Conservation (phyloP, 2,113 vertebrate species). For the Grantiella picta region DNA sequence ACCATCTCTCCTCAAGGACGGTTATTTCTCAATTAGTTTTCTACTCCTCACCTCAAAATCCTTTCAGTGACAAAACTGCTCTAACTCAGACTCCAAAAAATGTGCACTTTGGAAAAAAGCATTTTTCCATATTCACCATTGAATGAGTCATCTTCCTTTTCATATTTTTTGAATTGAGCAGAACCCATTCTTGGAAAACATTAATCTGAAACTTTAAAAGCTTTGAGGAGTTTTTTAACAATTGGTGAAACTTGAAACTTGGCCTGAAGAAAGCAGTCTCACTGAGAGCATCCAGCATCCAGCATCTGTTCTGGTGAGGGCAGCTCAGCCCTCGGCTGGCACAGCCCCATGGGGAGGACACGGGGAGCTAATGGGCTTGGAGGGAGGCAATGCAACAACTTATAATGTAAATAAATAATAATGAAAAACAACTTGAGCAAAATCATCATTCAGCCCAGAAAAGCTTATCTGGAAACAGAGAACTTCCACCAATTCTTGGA, state of each 20-base stretch:
- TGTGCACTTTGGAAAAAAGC: neutral
- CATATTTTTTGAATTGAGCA: neutral
- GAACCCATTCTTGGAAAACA: neutral
- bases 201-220: neutral
- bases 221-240: neutral
- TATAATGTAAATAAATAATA: neutral
- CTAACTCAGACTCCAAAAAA: neutral
- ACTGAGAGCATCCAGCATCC: neutral
- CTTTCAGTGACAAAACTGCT: neutral
- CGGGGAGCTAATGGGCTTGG: neutral
- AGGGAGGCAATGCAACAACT: neutral
- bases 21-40: neutral
- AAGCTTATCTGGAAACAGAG: constrained; percentile 28
- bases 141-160: neutral
- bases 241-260: neutral
- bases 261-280: neutral
- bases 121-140: neutral
- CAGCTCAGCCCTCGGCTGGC: fast-evolving
- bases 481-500: constrained; percentile 34
- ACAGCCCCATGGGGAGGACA: neutral
- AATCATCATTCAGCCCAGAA: neutral
- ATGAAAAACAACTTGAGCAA: neutral
- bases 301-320: neutral
- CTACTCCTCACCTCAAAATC: neutral
- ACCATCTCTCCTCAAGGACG: neutral